Base-by-base conservation (phyloP, 1,140 invertebrate species). In the Pseudachorutes palmiensis region DNA sequence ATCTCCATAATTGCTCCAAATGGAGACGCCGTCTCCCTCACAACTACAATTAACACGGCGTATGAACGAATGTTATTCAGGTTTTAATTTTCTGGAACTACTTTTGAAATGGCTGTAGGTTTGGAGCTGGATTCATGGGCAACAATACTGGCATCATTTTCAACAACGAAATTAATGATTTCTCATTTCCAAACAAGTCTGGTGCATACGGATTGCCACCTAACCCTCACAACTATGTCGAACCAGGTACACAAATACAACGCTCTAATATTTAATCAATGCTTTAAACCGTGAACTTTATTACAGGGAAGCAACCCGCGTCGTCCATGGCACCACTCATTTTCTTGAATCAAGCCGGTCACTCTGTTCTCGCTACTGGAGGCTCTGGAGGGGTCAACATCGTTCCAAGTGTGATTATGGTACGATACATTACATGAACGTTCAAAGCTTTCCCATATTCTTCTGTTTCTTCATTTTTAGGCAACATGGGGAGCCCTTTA, bases 101-200 rank as follows among this genome's bases (percentile, higher is more conserved):
- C 30, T 60, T 66, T 22, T 66, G 31, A 55, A 60, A 9, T 31
- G 5, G 49, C 78, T 81, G 48, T 74, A 94, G 91, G 75, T 91
- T 90, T 77, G 92, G 92, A 24, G 85, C 88, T 41, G 85, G 87
- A 19, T 79, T 89, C 48, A 81, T 85, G 28, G 91, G 90, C 0
- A 77, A 84, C 26, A 83, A 83, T 57, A 96, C 94, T 0, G 96
- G 95, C 30, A 93, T 99, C 48, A 80, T 98, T 2, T 84, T 94
- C 73, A 99, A 98, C 79, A 88, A 90, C 76, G 88, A 87, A 59
- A 97, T 98, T 92, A 91, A 96, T 77, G 96, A 98, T 77, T 98
- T 99, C 79, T 89, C 91, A 0, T 83, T 87, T 1, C 83, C 82
- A 1, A 81, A 80, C 33, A 76, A 79, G 62, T 82, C 80, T 1